These are phyloP conservation scores for Gymnopithys bicolor DNA, from an alignment of 2,797 vertebrate species.

Conservation along the genomic window DNA sequence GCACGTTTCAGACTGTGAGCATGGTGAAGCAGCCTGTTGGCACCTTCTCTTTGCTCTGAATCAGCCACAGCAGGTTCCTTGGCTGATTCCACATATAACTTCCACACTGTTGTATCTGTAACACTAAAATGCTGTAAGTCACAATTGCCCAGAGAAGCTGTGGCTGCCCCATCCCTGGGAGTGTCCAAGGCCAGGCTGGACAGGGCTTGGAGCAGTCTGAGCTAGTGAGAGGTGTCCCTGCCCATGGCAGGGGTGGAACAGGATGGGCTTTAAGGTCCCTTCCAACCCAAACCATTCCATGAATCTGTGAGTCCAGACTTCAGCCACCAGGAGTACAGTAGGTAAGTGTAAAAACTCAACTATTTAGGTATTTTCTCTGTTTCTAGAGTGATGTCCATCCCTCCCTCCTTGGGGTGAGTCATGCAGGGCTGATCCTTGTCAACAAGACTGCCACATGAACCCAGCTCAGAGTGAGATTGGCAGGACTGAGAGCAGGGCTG, in stretches of 20 bases:
- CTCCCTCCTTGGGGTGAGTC: not conserved
- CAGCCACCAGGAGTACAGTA: not conserved
- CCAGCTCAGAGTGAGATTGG: not conserved
- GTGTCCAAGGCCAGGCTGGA: not conserved
- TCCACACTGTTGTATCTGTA: not conserved
- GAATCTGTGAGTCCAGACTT: not conserved
- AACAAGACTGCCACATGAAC: not conserved
- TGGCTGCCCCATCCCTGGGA: not conserved
- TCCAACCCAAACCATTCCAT: not conserved
- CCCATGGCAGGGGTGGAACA: not conserved
- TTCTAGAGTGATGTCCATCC: not conserved
- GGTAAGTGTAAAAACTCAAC: not conserved
- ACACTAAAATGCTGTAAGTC: no score
- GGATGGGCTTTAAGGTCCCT: not conserved
- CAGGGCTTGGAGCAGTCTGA: not conserved
- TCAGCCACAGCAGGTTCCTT: not conserved
- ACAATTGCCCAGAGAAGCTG: not conserved
- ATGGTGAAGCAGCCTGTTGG: not conserved
- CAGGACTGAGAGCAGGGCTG: not conserved
- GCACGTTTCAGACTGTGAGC: not conserved
- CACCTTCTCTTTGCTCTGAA: fast-evolving
- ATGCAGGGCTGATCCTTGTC: not conserved
- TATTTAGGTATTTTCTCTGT: not conserved
- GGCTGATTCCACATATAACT: fast-evolving
- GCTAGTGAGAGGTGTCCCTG: not conserved